Evolutionary conservation across 2,113 vertebrate genomes (phyloP), one percentile per base, ranked within the genome.

Genomic region (Tringa solitaria): DNA sequence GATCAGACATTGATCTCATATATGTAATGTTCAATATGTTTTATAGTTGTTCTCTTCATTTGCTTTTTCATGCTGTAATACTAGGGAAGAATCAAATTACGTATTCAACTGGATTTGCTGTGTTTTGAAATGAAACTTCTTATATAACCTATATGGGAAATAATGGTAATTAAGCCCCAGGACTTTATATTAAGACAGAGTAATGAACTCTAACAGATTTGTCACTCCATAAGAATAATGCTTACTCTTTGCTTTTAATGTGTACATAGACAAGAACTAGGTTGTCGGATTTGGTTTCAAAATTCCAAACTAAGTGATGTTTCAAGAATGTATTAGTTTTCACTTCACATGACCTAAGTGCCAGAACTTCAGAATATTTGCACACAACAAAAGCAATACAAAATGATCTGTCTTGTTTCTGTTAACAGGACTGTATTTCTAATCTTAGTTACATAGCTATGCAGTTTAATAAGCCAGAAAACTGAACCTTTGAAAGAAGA

Each of bases 111-210:
- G 48, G 9, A 53, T 94, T 95, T 28, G 4, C 64, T 92, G 37
- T 88, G 53, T 89, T 87, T 85, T 69, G 68, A 65, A 94, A 81
- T 93, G 48, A 21, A 97, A 16, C 59, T 76, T 94, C 60, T 90
- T 95, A 65, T 41, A 81, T 84, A 88, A 93, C 43, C 12, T 87
- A 12, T 59, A 69, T 41, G 21, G 61, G 33, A 85, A 95, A 72
- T 15, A 78, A 8, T 37, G 19, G 83, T 76, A 85, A 83, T 85
- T 92, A 93, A 92, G 96, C 93, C n/a, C 9, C 54, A 37, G 6
- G 43, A 84, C 28, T 84, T 79, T 41, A 59, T 80, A 73, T 6
- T 85, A 35, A 87, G 48, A 54, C 23, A 75, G 14, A 87, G 21
- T 80, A 88, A 95, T 65, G 51, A 75, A 35, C 39, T 48, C 22